phyloP scores from a whole-genome alignment of 30 jellyfish, hydroid and myxozoan genomes.

The Chrysaora quinquecirrha region DNA sequence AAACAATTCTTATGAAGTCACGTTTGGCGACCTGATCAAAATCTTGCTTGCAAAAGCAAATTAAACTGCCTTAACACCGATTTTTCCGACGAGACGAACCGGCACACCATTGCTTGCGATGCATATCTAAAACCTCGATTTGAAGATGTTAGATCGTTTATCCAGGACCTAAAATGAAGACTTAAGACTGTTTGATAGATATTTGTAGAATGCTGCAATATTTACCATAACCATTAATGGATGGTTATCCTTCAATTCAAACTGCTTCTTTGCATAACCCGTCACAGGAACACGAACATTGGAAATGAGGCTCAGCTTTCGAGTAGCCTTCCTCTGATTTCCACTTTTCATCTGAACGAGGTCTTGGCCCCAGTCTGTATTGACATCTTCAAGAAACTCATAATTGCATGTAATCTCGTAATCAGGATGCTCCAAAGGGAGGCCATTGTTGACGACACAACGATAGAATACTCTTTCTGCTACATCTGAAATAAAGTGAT shows the following conservation, averaged over 20 bases:
- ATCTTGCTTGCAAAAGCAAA: no score
- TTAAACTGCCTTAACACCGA: no score
- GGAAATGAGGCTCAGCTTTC: constrained; percentile 13
- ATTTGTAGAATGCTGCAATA: no score
- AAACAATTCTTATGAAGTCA: no score
- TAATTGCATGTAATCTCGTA: constrained; percentile 90
- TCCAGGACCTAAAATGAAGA: no score
- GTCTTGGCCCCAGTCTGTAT: constrained; percentile 95
- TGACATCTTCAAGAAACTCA: constrained; percentile 95
- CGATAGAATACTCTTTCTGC: constrained; percentile 96
- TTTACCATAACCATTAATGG: constrained; percentile 95
- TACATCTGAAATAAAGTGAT: constrained; percentile 70
- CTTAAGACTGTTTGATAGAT: no score
- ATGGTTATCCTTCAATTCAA: constrained; percentile 87
- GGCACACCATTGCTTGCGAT: no score
- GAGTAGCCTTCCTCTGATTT: constrained; percentile 4
- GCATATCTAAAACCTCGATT: no score
- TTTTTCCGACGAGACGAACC: no score
- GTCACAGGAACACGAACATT: constrained; percentile 71
- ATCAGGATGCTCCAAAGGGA: constrained; percentile 94
- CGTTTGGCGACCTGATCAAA: no score
- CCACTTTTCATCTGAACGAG: constrained; percentile 23
- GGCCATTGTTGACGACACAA: constrained; percentile 88
- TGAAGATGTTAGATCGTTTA: no score
- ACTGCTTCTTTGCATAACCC: constrained; percentile 77